Evolutionary conservation across 2,113 vertebrate species (phyloP).

Genomic region (Cathartes aura): DNA sequence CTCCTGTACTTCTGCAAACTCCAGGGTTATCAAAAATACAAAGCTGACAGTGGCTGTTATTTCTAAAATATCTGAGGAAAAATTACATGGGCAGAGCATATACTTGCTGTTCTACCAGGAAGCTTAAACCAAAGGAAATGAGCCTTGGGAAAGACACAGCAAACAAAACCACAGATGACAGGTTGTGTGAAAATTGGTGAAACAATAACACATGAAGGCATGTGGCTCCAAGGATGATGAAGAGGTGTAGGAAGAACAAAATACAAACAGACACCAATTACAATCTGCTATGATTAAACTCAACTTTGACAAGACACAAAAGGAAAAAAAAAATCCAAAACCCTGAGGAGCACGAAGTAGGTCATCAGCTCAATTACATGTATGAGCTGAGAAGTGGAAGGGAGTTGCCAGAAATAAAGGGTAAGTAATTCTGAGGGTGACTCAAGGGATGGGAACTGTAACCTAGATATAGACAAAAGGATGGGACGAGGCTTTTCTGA

Average conservation of each 20-base stretch:
- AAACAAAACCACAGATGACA: neutral
- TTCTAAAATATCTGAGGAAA: neutral
- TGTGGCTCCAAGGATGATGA: neutral
- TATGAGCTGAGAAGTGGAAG: neutral
- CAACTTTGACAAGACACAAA: neutral
- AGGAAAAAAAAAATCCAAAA: neutral
- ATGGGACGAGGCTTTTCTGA: neutral
- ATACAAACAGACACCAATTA: neutral
- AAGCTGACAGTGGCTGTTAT: neutral
- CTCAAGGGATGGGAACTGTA: neutral
- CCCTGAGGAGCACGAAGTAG: neutral
- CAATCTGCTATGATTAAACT: neutral
- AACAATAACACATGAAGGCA: neutral
- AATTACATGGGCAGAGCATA: neutral
- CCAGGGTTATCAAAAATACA: neutral
- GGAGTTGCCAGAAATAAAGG: neutral
- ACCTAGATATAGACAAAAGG: neutral
- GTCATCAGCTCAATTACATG: neutral
- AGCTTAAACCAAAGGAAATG: neutral
- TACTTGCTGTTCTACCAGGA: neutral
- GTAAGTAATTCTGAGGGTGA: neutral
- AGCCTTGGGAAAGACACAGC: neutral
- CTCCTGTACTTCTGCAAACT: neutral
- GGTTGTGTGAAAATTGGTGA: neutral
- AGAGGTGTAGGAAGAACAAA: neutral